phyloP scores from a whole-genome alignment of 2,888 invertebrate genomes.

The Auanema sp. region DNA sequence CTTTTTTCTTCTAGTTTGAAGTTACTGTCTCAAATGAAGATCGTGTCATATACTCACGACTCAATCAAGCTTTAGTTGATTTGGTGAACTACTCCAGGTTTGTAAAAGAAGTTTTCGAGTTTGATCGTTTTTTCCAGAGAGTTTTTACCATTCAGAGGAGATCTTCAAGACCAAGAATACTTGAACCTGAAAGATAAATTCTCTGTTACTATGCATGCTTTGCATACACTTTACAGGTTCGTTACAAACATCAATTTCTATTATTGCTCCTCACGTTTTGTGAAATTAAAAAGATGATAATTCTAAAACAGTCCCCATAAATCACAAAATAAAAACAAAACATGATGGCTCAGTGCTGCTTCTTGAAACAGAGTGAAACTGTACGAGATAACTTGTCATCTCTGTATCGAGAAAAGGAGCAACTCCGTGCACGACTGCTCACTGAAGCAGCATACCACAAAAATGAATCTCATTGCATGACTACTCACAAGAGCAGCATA shows the following conservation, averaged over 20 bases:
- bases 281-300: no score
- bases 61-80: conserved; percentile 59
- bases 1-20: conserved; percentile 11
- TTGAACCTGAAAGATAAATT: conserved; percentile 38
- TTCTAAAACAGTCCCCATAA: no score
- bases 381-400: no score
- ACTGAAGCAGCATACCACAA: no score
- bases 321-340: no score
- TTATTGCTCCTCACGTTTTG: no score
- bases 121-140: conserved; percentile 15
- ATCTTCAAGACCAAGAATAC: conserved; percentile 34
- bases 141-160: conserved; percentile 34
- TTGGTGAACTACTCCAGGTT: conserved; percentile 59
- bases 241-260: background rate
- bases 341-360: no score
- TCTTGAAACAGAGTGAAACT: no score
- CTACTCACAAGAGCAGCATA: no score
- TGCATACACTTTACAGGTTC: conserved; percentile 46
- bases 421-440: no score
- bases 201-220: conserved; percentile 44
- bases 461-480: no score
- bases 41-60: conserved; percentile 54
- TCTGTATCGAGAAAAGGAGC: no score
- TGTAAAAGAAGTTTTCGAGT: background rate
- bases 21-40: conserved; percentile 37